Percentiles rank a stretch among this genome's conserved stretches.
phyloP scores from a whole-genome alignment of 2,797 vertebrate genomes.

The Diceros bicornis region DNA sequence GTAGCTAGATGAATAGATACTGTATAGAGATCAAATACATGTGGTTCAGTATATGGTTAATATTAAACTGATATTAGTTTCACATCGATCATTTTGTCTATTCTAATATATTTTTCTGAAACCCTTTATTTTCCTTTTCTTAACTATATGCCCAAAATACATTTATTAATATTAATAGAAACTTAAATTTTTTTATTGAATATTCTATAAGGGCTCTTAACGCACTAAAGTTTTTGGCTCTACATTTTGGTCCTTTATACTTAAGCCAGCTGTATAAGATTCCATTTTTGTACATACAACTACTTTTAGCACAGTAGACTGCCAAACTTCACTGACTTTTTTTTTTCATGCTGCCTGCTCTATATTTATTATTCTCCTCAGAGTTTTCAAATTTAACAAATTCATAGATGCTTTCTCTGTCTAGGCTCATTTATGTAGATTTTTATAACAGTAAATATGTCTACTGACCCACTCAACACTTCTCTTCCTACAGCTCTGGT shows the following conservation, averaged over 20 bases:
- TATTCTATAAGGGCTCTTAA: constrained; percentile 69
- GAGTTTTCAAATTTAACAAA: constrained; percentile 87
- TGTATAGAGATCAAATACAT: background rate
- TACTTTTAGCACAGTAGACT: constrained; percentile 82
- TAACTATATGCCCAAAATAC: background rate
- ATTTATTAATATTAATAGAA: constrained; percentile 72
- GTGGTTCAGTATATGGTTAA: background rate
- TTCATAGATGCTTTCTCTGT: constrained; percentile 85
- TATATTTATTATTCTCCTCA: constrained; percentile 85
- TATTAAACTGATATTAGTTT: constrained; percentile 16
- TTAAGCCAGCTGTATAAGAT: constrained; percentile 78
- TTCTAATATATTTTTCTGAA: constrained; percentile 18
- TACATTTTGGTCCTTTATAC: constrained; percentile 70
- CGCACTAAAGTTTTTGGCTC: constrained; percentile 63
- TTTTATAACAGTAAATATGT: constrained; percentile 85
- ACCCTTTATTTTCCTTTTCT: constrained; percentile 39
- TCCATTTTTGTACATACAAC: constrained; percentile 79
- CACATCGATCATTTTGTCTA: constrained; percentile 7
- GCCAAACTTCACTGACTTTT: constrained; percentile 81
- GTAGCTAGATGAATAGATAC: background rate
- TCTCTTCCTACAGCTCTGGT: constrained; percentile 70
- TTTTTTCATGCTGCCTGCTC: constrained; percentile 78
- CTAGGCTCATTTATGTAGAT: constrained; percentile 84
- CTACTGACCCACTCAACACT: constrained; percentile 84
- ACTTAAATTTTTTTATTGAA: constrained; percentile 68